A percentile compares a stretch with the other conserved stretches of the same genome.
Conservation (phyloP, 2,888 invertebrate species). For the Xestia ashworthii region DNA sequence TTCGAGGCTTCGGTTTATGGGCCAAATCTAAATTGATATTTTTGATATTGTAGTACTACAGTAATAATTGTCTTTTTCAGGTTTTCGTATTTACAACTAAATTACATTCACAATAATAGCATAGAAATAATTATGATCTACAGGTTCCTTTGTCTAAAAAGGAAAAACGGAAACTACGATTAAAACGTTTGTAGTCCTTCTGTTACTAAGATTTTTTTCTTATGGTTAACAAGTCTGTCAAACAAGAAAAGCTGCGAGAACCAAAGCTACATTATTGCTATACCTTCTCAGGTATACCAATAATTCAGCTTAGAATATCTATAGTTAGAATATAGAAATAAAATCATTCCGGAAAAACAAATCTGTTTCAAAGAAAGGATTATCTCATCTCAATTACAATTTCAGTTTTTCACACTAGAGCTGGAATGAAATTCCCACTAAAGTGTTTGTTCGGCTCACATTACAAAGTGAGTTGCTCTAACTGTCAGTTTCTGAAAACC, state of each 20-base stretch:
- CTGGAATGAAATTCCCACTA: conserved; percentile 10
- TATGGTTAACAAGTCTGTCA: too few species aligned
- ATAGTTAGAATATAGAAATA: background rate
- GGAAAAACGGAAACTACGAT: background rate
- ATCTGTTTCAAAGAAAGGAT: background rate
- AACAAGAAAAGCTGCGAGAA: too few species aligned
- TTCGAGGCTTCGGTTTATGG: background rate
- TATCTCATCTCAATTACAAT: conserved; percentile 19
- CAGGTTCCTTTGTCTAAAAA: background rate
- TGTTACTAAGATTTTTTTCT: background rate
- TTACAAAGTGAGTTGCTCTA: background rate
- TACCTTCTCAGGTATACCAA: too few species aligned
- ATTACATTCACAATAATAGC: background rate
- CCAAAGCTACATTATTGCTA: too few species aligned
- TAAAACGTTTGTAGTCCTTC: background rate
- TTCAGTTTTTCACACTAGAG: conserved; percentile 8
- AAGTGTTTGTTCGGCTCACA: conserved; percentile 12
- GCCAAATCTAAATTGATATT: background rate
- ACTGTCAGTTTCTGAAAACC: conserved; percentile 8
- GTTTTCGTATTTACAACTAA: too few species aligned
- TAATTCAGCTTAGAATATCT: background rate
- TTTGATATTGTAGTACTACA: background rate
- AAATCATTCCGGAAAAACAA: background rate
- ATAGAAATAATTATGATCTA: background rate
- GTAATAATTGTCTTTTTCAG: background rate